These are phyloP conservation scores for Leptodactylus fallax DNA, from an alignment of 2,797 vertebrate genomes.

Conservation along the genomic window DNA sequence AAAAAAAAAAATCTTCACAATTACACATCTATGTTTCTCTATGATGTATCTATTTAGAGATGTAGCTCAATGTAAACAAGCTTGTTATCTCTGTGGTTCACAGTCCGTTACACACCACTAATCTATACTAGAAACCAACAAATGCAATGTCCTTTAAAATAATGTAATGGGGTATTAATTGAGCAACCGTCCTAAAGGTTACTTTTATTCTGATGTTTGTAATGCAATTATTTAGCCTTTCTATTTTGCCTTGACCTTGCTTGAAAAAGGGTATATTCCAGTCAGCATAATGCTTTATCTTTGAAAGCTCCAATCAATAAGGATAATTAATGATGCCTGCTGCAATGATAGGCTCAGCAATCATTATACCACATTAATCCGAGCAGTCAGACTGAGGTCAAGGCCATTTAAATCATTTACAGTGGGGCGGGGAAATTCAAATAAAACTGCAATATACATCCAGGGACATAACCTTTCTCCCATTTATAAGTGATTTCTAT, in stretches of 20 bases:
- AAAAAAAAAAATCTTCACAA: neutral
- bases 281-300: conserved; percentile 99
- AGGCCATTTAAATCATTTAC: conserved; percentile 96
- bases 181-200: conserved; percentile 77
- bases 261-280: conserved; percentile 93
- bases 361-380: conserved; percentile 99
- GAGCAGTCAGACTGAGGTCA: conserved; percentile 96
- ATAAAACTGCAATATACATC: conserved; percentile 92
- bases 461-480: conserved; percentile 77
- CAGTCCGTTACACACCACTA: neutral
- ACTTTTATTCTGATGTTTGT: conserved; percentile 89
- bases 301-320: conserved; percentile 99
- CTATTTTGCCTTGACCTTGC: conserved; percentile 97
- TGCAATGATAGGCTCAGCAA: conserved; percentile 99
- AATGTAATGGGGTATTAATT: conserved; percentile 83
- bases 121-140: conserved; percentile 5
- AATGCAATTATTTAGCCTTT: conserved; percentile 87
- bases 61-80: neutral
- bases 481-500: conserved; percentile 68
- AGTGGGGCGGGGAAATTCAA: conserved; percentile 97
- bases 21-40: neutral
- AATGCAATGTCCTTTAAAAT: conserved; percentile 71
- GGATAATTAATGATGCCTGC: conserved; percentile 99
- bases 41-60: neutral
- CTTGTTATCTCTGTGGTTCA: neutral